Base-by-base conservation (phyloP, 2,888 invertebrate genomes). In the Hermaeophaga mercurialis region DNA sequence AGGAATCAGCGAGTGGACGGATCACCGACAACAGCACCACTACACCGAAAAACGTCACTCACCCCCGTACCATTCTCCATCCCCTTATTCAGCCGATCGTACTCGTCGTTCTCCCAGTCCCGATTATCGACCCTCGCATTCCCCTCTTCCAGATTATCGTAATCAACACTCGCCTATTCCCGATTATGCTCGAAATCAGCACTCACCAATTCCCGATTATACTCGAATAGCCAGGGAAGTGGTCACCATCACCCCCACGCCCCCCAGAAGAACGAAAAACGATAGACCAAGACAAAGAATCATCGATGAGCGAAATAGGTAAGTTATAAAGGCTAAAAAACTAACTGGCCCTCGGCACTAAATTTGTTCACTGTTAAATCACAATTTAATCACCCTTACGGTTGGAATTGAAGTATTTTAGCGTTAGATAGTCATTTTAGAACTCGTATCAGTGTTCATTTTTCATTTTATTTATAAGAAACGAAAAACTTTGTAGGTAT, bases 1-100 rank as follows among this genome's bases (percentile, higher is more conserved):
- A 74, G 91, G 91, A 15, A 86, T 91, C 52, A 87, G 86, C 48
- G 91, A 91, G 69, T 91, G 91, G 91, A 86, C 86, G 1, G 89
- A 89, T 70, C 81, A 88, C 14, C 66, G 70, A 4, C 72, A 70
- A 56, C 68, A 72, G 34, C 62, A 68, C 12, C 64, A 58, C 43
- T 66, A 54, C 60, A 61, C 55, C 46, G 63, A 55, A 50, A 67
- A 55, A 46, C 67, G 33, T 18, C 63, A 65, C 8, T 68, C 68
- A n/a, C 54, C 59, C 43, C 58, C 66, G 18, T 66, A 67, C 41
- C 59, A 55, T 14, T 52, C 62, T 7, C 55, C 62, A 18, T 43
- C 56, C n/a, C 49, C 58, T 19, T 59, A 56, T 48, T 54, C 56
- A 5, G 47, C 33, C 9, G 60, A 63, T 33, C 60, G 48, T 61